Evolutionary conservation across 2,797 vertebrate species (phyloP).

Genomic region (Phrynocephalus guinanensis): DNA sequence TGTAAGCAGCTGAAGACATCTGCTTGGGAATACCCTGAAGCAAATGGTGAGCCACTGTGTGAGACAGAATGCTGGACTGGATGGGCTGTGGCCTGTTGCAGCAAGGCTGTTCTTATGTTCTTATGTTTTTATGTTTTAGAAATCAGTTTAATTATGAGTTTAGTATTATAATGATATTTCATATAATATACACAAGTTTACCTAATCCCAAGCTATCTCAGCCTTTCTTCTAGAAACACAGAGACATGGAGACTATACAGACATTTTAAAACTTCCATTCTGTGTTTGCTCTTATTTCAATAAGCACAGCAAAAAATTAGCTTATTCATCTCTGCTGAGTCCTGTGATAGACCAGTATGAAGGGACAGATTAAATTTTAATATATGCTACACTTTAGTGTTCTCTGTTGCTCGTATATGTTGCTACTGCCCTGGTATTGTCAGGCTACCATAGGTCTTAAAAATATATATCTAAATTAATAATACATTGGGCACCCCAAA

Average conservation of each 20-base stretch:
- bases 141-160: neutral
- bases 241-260: neutral
- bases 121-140: neutral
- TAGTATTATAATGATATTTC: neutral
- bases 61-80: too few species aligned
- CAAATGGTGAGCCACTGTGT: too few species aligned
- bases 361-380: neutral
- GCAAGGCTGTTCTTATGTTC: too few species aligned
- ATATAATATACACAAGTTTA: neutral
- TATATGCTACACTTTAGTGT: neutral
- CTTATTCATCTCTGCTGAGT: neutral
- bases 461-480: neutral
- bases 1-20: too few species aligned
- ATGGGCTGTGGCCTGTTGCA: too few species aligned
- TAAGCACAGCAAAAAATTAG: neutral
- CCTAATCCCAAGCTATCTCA: neutral
- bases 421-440: neutral
- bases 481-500: conserved; percentile 8
- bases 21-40: too few species aligned
- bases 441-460: neutral
- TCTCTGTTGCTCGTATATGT: neutral
- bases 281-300: conserved; percentile 1
- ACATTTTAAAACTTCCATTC: neutral
- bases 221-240: neutral
- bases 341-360: neutral